These are phyloP conservation scores for Halocynthia roretzi DNA, from an alignment of 23 tunicate genomes.

Conservation along the genomic window DNA sequence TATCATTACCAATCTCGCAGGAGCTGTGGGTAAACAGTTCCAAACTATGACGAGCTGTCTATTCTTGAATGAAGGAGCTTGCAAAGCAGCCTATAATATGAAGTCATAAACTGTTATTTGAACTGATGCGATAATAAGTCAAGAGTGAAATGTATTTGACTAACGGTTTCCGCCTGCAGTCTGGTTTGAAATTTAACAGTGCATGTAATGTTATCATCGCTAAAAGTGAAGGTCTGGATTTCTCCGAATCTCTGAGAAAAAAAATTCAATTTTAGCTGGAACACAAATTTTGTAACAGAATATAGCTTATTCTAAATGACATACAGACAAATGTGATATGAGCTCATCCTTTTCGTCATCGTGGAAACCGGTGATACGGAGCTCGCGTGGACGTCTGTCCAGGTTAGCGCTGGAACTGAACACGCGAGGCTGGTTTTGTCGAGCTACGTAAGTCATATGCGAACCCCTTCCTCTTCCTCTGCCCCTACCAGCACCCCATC, in stretches of 20 bases:
- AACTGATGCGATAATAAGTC: neutral
- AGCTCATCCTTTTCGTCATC: constrained; percentile 81
- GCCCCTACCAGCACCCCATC: constrained; percentile 39
- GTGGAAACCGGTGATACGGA: constrained; percentile 81
- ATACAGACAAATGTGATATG: constrained; percentile 81
- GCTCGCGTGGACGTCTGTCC: constrained; percentile 87
- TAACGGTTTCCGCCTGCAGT: constrained; percentile 70
- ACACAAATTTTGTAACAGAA: neutral
- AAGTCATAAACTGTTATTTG: neutral
- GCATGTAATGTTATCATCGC: constrained; percentile 72
- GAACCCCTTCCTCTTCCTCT: constrained; percentile 46
- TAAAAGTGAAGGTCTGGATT: constrained; percentile 49
- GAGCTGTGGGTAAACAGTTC: constrained; percentile 30
- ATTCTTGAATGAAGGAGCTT: constrained; percentile 49
- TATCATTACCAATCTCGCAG: constrained; percentile 5
- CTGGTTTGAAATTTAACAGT: constrained; percentile 71
- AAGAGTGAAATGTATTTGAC: neutral
- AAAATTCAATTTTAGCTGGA: neutral
- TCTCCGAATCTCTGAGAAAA: constrained; percentile 83
- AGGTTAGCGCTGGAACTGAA: constrained; percentile 73
- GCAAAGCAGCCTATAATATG: constrained; percentile 39
- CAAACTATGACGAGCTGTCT: constrained; percentile 52
- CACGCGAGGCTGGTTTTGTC: constrained; percentile 55
- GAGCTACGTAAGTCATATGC: neutral
- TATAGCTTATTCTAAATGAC: constrained; percentile 5